Evolutionary conservation across 2,797 vertebrate species (phyloP).

Genomic region (Antrozous pallidus): DNA sequence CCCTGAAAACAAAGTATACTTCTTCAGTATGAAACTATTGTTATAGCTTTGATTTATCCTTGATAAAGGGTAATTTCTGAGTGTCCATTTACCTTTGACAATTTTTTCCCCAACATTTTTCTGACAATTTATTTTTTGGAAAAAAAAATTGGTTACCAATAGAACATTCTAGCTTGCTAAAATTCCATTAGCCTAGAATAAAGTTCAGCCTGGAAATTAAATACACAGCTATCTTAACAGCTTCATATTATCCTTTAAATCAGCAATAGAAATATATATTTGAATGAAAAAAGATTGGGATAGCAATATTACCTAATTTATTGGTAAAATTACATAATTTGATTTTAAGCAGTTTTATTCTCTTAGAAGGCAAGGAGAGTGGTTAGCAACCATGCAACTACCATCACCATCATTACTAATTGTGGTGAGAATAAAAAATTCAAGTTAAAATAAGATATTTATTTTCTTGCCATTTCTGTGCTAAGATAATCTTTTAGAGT

Average conservation of each 20-base stretch:
- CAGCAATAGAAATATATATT: neutral
- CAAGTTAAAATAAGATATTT: neutral
- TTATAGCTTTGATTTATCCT: constrained; percentile 9
- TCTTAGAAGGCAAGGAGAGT: neutral
- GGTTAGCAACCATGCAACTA: neutral
- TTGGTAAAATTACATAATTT: neutral
- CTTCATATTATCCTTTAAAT: neutral
- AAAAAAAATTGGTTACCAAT: constrained; percentile 44
- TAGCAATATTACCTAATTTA: neutral
- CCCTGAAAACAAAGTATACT: constrained; percentile 71
- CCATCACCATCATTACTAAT: neutral
- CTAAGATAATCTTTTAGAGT: neutral
- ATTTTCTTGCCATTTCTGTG: neutral
- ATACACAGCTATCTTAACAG: neutral
- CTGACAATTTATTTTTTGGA: neutral
- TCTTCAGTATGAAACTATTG: neutral
- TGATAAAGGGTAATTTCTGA: constrained; percentile 58
- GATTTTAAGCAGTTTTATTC: neutral
- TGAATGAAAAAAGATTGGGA: neutral
- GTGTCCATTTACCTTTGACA: constrained; percentile 68
- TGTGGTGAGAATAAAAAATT: neutral
- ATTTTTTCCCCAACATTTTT: neutral
- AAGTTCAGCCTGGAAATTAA: constrained; percentile 30
- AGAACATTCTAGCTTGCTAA: constrained; percentile 37
- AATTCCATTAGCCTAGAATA: neutral